Evolutionary conservation across 2,797 vertebrate species (phyloP).

Genomic region (Mustela erminea): DNA sequence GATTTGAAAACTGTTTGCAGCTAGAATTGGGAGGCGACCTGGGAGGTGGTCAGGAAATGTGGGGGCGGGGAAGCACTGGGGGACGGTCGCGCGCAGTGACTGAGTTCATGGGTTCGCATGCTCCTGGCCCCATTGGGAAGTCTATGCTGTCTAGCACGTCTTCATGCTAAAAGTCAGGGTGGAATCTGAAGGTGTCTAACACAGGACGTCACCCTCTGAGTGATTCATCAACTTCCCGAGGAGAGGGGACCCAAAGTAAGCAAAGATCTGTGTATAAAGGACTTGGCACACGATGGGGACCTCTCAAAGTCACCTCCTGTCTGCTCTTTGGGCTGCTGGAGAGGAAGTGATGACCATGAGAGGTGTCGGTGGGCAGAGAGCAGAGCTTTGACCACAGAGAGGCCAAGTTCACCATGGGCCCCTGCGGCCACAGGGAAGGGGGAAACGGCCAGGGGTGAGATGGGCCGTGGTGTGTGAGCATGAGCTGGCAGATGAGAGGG

Average conservation of each 20-base stretch:
- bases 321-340: not conserved
- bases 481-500: not conserved
- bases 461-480: too few relatives aligned
- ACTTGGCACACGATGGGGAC: too few relatives aligned
- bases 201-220: not conserved
- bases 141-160: not conserved
- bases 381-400: not conserved
- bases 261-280: not conserved
- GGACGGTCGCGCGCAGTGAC: fast-evolving
- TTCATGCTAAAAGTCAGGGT: not conserved
- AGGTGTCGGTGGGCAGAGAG: not conserved
- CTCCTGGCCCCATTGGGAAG: not conserved
- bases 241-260: not conserved
- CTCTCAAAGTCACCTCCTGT: not conserved
- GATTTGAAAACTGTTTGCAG: conserved; percentile 8
- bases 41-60: not conserved
- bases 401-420: not conserved
- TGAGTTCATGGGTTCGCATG: not conserved
- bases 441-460: not conserved
- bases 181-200: not conserved
- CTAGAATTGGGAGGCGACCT: not conserved
- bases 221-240: not conserved
- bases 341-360: not conserved
- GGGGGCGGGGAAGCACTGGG: not conserved
- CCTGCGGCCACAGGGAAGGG: not conserved